Evolutionary conservation across 2,113 vertebrate species (phyloP).

Genomic region (Neodon shergylaensis): DNA sequence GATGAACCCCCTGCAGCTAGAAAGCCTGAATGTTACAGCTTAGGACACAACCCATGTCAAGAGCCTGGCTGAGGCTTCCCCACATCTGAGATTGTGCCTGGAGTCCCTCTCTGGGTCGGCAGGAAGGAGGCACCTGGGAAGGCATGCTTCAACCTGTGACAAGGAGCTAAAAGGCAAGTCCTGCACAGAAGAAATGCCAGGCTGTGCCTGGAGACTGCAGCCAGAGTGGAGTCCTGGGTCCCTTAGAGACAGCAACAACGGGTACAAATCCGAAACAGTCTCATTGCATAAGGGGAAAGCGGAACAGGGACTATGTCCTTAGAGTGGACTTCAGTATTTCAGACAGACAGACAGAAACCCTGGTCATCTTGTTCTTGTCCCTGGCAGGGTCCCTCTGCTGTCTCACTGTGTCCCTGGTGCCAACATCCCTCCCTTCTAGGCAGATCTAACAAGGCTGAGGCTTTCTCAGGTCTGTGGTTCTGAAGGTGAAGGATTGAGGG

Average conservation of each 20-base stretch:
- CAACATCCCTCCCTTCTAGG: rapidly evolving
- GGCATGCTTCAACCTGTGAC: background rate
- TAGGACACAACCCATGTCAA: too few species aligned
- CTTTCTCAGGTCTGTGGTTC: too few species aligned
- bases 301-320: too few species aligned
- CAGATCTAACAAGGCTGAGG: background rate
- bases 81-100: background rate
- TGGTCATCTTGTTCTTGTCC: background rate
- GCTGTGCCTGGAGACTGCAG: too few species aligned
- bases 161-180: background rate
- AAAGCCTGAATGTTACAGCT: background rate
- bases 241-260: background rate
- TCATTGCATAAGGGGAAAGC: rapidly evolving
- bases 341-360: background rate
- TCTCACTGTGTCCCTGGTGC: too few species aligned
- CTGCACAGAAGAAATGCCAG: background rate
- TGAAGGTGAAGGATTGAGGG: background rate
- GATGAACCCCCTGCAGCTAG: rapidly evolving
- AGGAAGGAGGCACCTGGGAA: background rate
- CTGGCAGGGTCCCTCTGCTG: background rate
- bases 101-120: background rate
- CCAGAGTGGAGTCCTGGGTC: rapidly evolving
- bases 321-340: background rate
- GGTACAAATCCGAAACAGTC: rapidly evolving
- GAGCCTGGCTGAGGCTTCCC: background rate